A percentile compares a stretch with the other conserved stretches of the same genome.
phyloP scores from a whole-genome alignment of 2,888 invertebrate genomes.

The Eristalis intricaria region DNA sequence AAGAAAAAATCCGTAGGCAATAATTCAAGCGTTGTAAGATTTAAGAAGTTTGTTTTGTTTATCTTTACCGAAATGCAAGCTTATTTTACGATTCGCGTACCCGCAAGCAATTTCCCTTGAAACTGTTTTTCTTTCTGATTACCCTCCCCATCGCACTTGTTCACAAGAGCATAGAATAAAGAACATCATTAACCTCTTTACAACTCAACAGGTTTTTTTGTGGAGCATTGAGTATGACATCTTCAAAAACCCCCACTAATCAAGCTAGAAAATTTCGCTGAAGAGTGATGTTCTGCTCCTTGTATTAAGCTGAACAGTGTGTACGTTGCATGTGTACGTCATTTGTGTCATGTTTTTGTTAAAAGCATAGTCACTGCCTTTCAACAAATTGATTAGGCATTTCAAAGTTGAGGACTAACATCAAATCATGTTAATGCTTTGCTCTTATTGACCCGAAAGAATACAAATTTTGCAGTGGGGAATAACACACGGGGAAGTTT shows the following conservation, averaged over 20 bases:
- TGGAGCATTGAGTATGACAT: neutral
- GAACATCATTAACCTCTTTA: slow-evolving; percentile 13
- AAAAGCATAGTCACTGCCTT: neutral
- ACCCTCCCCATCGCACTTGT: neutral
- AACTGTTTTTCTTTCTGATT: neutral
- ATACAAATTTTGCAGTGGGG: neutral
- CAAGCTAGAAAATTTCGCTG: slow-evolving; percentile 5
- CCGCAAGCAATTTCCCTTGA: neutral
- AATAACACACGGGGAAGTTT: neutral
- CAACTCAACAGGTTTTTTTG: slow-evolving; percentile 23
- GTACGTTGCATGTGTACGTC: neutral
- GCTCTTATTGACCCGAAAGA: neutral
- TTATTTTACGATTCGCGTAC: neutral
- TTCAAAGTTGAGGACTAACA: slow-evolving; percentile 21
- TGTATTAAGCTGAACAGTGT: neutral
- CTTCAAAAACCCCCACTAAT: neutral
- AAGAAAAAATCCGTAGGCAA: neutral
- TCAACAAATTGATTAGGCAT: neutral
- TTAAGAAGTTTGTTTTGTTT: neutral
- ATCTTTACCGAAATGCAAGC: neutral
- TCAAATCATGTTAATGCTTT: slow-evolving; percentile 13
- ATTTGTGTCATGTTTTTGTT: neutral
- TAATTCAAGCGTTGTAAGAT: neutral
- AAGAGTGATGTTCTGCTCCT: slow-evolving; percentile 9
- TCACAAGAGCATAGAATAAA: neutral